Evolutionary conservation across 2,797 vertebrate species (phyloP), one percentile per base, ranked within the genome.

Genomic region (Hozukius guyotensis): DNA sequence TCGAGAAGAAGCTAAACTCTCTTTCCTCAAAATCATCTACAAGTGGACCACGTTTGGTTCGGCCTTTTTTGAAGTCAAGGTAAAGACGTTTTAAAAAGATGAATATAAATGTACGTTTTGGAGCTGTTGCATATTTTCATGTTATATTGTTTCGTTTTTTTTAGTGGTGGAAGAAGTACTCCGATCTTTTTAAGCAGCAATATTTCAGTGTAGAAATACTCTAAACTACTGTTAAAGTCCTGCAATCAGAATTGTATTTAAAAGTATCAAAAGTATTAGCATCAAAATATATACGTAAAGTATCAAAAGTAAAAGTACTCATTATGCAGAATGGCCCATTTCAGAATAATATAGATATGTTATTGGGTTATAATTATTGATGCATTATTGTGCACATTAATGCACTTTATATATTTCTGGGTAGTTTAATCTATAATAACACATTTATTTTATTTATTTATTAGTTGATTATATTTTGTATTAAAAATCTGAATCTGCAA

Each of bases 61-160:
- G 0, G 98, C 98, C 10, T 99, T 99, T 89, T 99, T 99, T 52
- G 98, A 99, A 95, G 97, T 99, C 80, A 99, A 99, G 97, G 98
- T 99, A 93, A 86, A 65, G 5, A 56, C 0, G 9, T 60, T 72
- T 24, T 5, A 61, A 34, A 70, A 34, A 14, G 34, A 29, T 20
- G 3, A 67, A 24, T 20, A 9, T 9, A 18, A 22, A 20, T n/a
- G 4, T 24, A 16, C 1, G 20, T 49, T 25, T 59, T 22, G 8
- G 6, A 49, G 8, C 1, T 46, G 34, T 6, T 64, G 10, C 10
- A 13, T 62, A 8, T 20, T 27, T 14, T 49, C 18, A 67, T 49
- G 9, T 38, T 25, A 24, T 64, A 9, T 46, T 27, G 16, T 42
- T 64, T 29, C 10, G 16, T 7, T 66, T 29, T 8, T 46, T 9